Conservation (phyloP, 2,113 vertebrate species). For the Miniopterus natalensis region DNA sequence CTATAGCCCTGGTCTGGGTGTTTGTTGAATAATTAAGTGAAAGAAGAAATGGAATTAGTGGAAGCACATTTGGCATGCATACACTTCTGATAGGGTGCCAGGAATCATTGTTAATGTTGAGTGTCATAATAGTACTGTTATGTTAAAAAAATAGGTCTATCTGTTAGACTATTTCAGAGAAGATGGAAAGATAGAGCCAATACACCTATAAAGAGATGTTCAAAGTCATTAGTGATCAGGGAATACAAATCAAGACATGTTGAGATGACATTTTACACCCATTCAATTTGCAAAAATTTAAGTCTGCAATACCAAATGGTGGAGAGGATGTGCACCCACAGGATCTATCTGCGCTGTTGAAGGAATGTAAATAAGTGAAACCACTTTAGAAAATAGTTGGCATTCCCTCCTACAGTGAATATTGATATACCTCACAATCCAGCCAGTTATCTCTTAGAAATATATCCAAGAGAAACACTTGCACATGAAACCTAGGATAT, state of each 20-base stretch:
- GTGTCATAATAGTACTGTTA: conserved; percentile 20
- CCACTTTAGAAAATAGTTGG: conserved; percentile 9
- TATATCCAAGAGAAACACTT: conserved; percentile 39
- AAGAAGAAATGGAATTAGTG: conserved; percentile 42
- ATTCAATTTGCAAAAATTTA: conserved; percentile 16
- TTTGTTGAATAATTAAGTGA: conserved; percentile 40
- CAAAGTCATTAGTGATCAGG: not conserved
- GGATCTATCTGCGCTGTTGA: not conserved
- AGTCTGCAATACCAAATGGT: not conserved
- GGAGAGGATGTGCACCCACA: not conserved
- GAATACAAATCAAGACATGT: conserved; percentile 37
- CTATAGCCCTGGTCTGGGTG: not conserved
- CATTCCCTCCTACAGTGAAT: conserved; percentile 15
- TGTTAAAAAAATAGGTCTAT: not conserved
- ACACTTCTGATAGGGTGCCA: not conserved
- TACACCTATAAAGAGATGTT: not conserved
- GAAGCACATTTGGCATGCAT: not conserved
- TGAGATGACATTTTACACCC: not conserved
- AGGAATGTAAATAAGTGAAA: conserved; percentile 18
- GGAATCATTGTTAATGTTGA: conserved; percentile 25
- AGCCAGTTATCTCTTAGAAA: not conserved
- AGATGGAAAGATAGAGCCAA: not conserved
- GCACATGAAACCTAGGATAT: not conserved
- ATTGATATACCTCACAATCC: conserved; percentile 3
- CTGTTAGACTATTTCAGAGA: conserved; percentile 51